Conservation (phyloP, 2,113 vertebrate species). For the Columba livia region DNA sequence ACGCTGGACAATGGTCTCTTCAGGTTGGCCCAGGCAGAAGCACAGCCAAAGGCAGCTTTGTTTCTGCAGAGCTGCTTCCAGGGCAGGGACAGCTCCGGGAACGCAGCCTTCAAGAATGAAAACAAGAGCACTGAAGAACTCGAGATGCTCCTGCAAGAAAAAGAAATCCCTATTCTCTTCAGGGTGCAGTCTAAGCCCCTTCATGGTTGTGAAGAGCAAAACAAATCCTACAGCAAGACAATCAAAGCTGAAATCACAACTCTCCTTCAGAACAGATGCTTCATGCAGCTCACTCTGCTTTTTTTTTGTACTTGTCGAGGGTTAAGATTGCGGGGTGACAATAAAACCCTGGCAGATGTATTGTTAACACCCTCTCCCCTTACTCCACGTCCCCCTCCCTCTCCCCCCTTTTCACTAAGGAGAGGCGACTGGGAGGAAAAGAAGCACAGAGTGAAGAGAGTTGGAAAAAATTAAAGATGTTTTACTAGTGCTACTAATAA, state of each 20-base stretch:
- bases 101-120: neutral
- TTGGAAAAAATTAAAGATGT: too few species aligned
- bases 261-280: neutral
- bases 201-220: neutral
- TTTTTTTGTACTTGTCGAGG: neutral
- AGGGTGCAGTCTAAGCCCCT: neutral
- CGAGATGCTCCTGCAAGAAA: neutral
- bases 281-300: neutral
- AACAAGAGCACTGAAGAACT: neutral
- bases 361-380: too few species aligned
- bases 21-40: neutral
- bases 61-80: neutral
- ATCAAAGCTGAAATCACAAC: neutral
- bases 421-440: too few species aligned
- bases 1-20: neutral
- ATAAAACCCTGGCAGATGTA: too few species aligned
- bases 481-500: too few species aligned
- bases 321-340: too few species aligned
- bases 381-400: too few species aligned
- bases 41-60: neutral
- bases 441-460: too few species aligned
- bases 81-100: neutral
- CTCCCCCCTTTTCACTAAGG: too few species aligned
- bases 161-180: neutral
- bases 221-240: neutral